Percentiles rank a stretch among this genome's conserved stretches.
Evolutionary conservation across 2,113 vertebrate species (phyloP).

Genomic region (Leucoraja erinaceus): DNA sequence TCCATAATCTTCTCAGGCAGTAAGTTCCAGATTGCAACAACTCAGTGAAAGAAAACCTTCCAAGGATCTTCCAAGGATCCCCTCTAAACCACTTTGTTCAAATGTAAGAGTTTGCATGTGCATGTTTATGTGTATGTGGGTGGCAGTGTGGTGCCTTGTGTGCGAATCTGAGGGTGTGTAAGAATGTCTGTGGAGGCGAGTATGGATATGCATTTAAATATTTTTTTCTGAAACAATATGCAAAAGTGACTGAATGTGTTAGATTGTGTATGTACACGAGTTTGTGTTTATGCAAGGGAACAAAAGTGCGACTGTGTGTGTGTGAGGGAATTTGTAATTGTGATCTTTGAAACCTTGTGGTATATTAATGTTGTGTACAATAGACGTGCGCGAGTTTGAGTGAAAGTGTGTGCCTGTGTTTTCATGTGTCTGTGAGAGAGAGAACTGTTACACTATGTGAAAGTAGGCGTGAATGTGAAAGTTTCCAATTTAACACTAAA

Average conservation of each 20-base stretch:
- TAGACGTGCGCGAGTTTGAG: not conserved
- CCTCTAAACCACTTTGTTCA: no score
- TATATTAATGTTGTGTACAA: not conserved
- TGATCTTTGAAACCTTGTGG: not conserved
- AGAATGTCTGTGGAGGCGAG: not conserved
- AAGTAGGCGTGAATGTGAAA: slow-evolving; percentile 49
- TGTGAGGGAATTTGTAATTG: not conserved
- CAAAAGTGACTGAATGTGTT: not conserved
- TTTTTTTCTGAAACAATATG: no score
- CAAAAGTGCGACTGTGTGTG: not conserved
- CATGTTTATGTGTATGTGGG: not conserved
- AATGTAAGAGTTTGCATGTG: not conserved
- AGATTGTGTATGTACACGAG: not conserved
- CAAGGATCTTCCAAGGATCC: no score
- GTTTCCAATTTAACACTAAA: not conserved
- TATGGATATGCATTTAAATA: not conserved
- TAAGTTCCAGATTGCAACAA: no score
- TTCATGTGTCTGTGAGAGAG: slow-evolving; percentile 47
- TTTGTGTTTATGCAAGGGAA: not conserved
- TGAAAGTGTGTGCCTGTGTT: slow-evolving; percentile 38
- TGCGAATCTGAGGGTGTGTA: not conserved
- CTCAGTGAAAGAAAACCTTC: no score
- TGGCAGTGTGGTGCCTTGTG: not conserved
- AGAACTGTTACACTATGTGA: slow-evolving; percentile 48
- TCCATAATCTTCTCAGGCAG: no score